These are phyloP conservation scores for Lycorma delicatula DNA, from an alignment of 1,140 invertebrate genomes.

Conservation along the genomic window DNA sequence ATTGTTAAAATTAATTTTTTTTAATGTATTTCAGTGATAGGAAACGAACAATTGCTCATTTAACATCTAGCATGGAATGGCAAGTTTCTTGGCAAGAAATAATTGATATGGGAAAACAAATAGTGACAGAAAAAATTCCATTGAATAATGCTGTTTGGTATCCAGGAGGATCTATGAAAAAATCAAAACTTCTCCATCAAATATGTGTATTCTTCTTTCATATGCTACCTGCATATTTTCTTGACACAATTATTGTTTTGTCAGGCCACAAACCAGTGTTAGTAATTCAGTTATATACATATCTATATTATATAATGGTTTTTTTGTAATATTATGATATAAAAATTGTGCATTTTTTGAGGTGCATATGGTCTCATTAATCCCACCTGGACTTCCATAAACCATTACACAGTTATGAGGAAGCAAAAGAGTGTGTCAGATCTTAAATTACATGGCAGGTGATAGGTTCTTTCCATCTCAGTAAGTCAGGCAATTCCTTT, in stretches of 20 bases:
- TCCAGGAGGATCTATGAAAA: constrained; percentile 82
- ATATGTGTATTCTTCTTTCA: constrained; percentile 76
- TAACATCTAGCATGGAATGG: constrained; percentile 46
- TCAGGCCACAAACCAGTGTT: constrained; percentile 76
- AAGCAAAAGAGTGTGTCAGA: no score
- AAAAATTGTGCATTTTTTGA: no score
- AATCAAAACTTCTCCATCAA: constrained; percentile 60
- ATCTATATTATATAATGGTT: neutral
- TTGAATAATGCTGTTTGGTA: constrained; percentile 78
- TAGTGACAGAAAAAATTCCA: constrained; percentile 61
- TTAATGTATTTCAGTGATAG: constrained; percentile 19
- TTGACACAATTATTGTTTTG: constrained; percentile 64
- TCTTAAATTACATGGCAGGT: no score
- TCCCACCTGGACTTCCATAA: no score
- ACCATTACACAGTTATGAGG: no score
- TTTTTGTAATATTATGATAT: neutral
- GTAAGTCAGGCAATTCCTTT: no score
- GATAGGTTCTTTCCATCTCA: no score
- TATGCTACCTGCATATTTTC: constrained; percentile 70
- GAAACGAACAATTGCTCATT: constrained; percentile 26
- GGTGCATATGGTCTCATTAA: no score
- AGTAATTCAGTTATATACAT: constrained; percentile 34
- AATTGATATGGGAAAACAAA: constrained; percentile 68
- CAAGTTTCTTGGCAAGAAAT: constrained; percentile 72
- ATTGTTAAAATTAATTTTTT: neutral